Evolutionary conservation across 2,888 invertebrate species (phyloP).

Genomic region (Congeria kusceri): DNA sequence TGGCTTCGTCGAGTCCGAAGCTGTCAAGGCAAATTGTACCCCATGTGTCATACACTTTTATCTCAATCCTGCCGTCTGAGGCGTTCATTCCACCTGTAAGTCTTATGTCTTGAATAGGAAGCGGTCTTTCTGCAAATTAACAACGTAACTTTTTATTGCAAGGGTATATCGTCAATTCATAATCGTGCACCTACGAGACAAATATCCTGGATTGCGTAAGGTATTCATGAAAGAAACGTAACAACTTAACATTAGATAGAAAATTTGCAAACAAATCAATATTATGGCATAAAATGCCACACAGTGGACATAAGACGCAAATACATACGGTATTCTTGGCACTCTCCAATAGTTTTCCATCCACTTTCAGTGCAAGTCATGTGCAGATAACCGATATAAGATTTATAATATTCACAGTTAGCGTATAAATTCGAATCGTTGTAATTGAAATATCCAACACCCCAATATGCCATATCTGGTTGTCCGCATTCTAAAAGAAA

Average conservation of each 20-base stretch:
- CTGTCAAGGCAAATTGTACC: not conserved
- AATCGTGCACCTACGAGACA: too few relatives aligned
- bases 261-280: too few relatives aligned
- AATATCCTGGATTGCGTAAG: too few relatives aligned
- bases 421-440: slow-evolving; percentile 1
- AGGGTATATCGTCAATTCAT: too few relatives aligned
- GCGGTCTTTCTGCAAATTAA: not conserved
- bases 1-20: not conserved
- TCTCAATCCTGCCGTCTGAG: not conserved
- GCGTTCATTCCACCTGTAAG: not conserved
- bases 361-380: slow-evolving; percentile 12
- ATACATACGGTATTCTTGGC: slow-evolving; percentile 28
- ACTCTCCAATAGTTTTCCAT: slow-evolving; percentile 28
- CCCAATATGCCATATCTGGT: slow-evolving; percentile 19
- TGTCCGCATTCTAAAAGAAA: slow-evolving; percentile 34
- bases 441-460: slow-evolving; percentile 9
- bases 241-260: too few relatives aligned
- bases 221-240: too few relatives aligned
- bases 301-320: too few relatives aligned
- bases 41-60: not conserved
- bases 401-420: slow-evolving; percentile 22
- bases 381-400: slow-evolving; percentile 12
- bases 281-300: too few relatives aligned
- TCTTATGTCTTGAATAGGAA: not conserved
- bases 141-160: too few relatives aligned